phyloP scores from a whole-genome alignment of 2,888 invertebrate species.

The Caenorhabditis sp. region DNA sequence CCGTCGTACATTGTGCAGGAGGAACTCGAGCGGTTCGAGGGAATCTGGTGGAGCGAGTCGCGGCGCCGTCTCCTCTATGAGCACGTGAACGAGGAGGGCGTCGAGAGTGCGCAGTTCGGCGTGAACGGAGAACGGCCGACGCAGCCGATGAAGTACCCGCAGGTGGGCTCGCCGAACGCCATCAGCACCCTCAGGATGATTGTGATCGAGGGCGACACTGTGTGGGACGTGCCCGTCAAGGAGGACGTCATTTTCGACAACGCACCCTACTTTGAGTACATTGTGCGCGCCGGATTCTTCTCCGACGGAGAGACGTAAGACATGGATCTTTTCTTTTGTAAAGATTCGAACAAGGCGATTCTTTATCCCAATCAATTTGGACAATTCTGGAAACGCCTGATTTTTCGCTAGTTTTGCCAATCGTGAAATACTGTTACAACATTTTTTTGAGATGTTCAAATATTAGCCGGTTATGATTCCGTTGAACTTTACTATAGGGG shows the following conservation, averaged over 20 bases:
- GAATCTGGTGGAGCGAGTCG: slow-evolving; percentile 97
- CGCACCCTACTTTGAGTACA: slow-evolving; percentile 95
- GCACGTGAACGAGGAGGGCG: slow-evolving; percentile 85
- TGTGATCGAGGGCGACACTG: slow-evolving; percentile 53
- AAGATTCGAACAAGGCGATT: too few species aligned
- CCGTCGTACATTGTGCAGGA: slow-evolving; percentile 98
- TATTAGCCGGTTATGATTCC: too few species aligned
- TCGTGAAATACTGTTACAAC: too few species aligned
- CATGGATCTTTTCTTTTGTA: neutral
- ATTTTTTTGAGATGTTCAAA: too few species aligned
- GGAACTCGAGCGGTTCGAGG: slow-evolving; percentile 95
- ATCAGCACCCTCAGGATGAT: slow-evolving; percentile 64
- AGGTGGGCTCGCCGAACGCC: slow-evolving; percentile 70
- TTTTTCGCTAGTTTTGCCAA: too few species aligned
- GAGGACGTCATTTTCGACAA: slow-evolving; percentile 78
- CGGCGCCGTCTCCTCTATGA: slow-evolving; percentile 81
- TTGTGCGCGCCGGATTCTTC: slow-evolving; percentile 95
- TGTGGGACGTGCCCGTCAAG: slow-evolving; percentile 57
- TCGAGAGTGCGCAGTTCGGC: slow-evolving; percentile 86
- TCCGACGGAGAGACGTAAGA: slow-evolving; percentile 90
- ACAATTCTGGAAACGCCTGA: neutral
- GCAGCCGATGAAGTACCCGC: slow-evolving; percentile 71
- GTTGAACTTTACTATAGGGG: too few species aligned
- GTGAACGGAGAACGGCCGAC: slow-evolving; percentile 50
- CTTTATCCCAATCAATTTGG: too few species aligned